Conservation (phyloP, 2,113 vertebrate species). For the Nerophis lumbriciformis region DNA sequence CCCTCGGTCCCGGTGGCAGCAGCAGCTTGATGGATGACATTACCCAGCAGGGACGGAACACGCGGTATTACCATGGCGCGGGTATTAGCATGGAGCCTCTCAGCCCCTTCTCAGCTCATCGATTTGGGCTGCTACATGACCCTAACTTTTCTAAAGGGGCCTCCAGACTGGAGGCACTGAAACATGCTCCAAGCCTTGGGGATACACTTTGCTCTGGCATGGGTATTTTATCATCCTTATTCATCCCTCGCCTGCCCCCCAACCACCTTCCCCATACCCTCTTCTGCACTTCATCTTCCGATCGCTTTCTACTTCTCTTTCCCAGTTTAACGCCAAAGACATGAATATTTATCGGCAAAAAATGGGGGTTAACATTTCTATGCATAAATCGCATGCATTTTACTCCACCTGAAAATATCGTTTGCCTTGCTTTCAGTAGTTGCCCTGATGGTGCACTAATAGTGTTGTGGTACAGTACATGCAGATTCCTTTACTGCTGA, state of each 20-base stretch:
- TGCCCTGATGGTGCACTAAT: too few species aligned
- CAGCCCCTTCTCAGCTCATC: conserved; percentile 44
- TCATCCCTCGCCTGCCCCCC: conserved; percentile 30
- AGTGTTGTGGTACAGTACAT: too few species aligned
- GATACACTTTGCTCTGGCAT: conserved; percentile 40
- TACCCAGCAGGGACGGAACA: conserved; percentile 52
- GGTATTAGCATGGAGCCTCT: conserved; percentile 57
- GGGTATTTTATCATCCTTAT: conserved; percentile 54
- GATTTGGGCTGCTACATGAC: conserved; percentile 54
- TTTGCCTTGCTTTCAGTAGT: too few species aligned
- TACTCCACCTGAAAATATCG: too few species aligned
- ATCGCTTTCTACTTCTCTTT: not conserved
- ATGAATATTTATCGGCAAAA: not conserved
- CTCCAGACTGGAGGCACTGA: conserved; percentile 34
- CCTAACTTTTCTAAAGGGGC: conserved; percentile 48
- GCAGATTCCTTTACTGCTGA: too few species aligned
- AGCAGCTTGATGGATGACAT: conserved; percentile 56
- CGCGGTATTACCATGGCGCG: conserved; percentile 39
- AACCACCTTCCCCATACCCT: conserved; percentile 1
- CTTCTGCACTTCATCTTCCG: conserved; percentile 14
- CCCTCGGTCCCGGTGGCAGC: conserved; percentile 35
- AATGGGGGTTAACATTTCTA: not conserved
- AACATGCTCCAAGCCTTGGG: conserved; percentile 35
- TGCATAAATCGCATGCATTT: not conserved
- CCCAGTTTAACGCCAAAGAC: not conserved